Evolutionary conservation across 1,140 invertebrate genomes (phyloP).

Genomic region (Drosophila tropicalis): DNA sequence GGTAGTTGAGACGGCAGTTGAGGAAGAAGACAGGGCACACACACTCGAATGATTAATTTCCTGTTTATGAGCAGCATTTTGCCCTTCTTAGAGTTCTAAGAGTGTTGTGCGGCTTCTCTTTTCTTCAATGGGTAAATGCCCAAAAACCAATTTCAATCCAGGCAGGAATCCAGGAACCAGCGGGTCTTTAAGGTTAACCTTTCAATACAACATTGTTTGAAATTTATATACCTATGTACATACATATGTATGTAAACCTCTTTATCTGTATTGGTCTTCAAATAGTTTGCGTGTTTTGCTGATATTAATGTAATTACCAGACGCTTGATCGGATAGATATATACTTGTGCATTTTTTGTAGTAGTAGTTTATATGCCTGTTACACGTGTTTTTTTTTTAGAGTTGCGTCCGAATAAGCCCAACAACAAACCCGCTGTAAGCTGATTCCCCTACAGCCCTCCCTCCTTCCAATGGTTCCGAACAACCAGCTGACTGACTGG

Average conservation of each 20-base stretch:
- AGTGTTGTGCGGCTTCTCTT: conserved; percentile 66
- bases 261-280: conserved; percentile 13
- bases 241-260: conserved; percentile 6
- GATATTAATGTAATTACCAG: conserved; percentile 68
- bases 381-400: conserved; percentile 59
- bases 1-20: not conserved
- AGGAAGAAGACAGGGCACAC: conserved; percentile 33
- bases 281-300: conserved; percentile 60
- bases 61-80: conserved; percentile 70
- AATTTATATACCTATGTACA: not conserved
- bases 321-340: conserved; percentile 60
- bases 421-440: conserved; percentile 4
- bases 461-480: too few species aligned
- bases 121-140: conserved; percentile 9
- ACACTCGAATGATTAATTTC: conserved; percentile 77
- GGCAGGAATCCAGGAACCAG: conserved; percentile 33
- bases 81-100: conserved; percentile 21
- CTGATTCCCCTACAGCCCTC: conserved; percentile 9
- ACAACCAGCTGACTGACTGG: conserved; percentile 16
- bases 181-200: conserved; percentile 49
- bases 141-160: not conserved
- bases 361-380: conserved; percentile 13
- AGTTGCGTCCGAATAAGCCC: conserved; percentile 33
- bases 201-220: conserved; percentile 24
- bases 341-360: conserved; percentile 28